Percentiles rank a stretch among this genome's conserved stretches.
Conservation (phyloP, 2,888 invertebrate genomes). For the Thumatha senex region DNA sequence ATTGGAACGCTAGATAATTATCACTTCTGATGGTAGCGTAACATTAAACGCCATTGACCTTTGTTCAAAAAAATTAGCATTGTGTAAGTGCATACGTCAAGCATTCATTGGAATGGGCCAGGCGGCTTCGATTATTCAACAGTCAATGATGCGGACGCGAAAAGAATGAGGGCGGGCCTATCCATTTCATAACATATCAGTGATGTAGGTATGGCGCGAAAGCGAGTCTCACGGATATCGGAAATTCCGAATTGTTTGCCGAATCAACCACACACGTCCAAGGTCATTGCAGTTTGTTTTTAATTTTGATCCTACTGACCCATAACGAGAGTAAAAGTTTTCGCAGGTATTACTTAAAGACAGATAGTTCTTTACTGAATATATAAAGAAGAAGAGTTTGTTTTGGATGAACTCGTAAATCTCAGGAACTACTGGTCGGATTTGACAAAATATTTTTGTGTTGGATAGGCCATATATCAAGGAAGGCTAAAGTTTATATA, state of each 20-base stretch:
- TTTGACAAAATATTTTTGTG: too few relatives aligned
- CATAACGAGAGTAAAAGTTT: too few relatives aligned
- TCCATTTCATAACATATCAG: conserved; percentile 60
- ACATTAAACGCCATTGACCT: conserved; percentile 58
- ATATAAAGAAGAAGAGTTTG: too few relatives aligned
- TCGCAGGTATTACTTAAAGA: too few relatives aligned
- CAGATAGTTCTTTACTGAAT: too few relatives aligned
- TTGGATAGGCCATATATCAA: too few relatives aligned
- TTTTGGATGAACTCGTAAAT: too few relatives aligned
- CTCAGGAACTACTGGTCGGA: too few relatives aligned
- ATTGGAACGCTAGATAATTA: conserved; percentile 20
- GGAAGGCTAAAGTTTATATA: too few relatives aligned
- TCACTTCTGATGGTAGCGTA: conserved; percentile 23
- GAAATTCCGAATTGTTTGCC: conserved; percentile 39
- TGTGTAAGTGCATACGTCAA: conserved; percentile 35
- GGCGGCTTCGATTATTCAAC: conserved; percentile 52
- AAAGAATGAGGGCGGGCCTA: conserved; percentile 57
- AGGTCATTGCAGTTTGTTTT: neutral
- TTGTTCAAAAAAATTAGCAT: neutral
- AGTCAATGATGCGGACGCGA: conserved; percentile 48
- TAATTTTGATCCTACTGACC: too few relatives aligned
- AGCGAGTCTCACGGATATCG: conserved; percentile 52
- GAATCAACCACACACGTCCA: neutral
- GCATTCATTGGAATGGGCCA: conserved; percentile 54
- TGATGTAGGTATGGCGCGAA: conserved; percentile 35